Evolutionary conservation across 2,888 invertebrate species (phyloP).

Genomic region (Theretra japonica): DNA sequence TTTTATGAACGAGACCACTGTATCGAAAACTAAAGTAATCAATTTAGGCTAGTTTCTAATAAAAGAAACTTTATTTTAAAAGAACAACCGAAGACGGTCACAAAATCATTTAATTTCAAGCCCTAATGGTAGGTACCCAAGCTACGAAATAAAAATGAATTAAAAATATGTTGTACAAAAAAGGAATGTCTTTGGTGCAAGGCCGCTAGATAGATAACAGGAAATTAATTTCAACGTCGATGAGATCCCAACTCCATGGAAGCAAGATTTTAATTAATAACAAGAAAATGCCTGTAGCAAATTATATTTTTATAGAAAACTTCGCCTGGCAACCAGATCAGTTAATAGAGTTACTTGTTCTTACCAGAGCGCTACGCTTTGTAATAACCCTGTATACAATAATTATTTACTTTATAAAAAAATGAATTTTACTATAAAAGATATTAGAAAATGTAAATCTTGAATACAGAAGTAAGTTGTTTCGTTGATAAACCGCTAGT

Average conservation of each 20-base stretch:
- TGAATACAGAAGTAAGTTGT: no score
- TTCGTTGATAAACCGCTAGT: no score
- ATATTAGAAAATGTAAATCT: no score
- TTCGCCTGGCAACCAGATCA: not conserved
- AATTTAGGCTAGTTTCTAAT: no score
- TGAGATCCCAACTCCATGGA: not conserved
- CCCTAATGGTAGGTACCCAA: not conserved
- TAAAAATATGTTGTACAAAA: not conserved
- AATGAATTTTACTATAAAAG: no score
- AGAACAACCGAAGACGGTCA: no score
- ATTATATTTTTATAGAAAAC: not conserved
- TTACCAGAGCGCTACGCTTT: not conserved
- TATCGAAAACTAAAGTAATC: no score
- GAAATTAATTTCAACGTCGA: constrained; percentile 1
- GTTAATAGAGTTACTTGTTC: not conserved
- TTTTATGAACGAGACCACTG: no score
- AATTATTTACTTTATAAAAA: no score
- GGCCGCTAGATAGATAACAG: not conserved
- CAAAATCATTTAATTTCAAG: no score
- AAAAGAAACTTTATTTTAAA: no score
- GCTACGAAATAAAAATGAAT: not conserved
- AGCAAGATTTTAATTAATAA: not conserved
- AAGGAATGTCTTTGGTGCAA: not conserved
- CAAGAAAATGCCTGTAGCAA: not conserved
- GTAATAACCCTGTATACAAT: not conserved